A percentile compares a stretch with the other conserved stretches of the same genome.
Evolutionary conservation across 1,140 invertebrate genomes (phyloP).

Genomic region (Mizuhopecten yessoensis): DNA sequence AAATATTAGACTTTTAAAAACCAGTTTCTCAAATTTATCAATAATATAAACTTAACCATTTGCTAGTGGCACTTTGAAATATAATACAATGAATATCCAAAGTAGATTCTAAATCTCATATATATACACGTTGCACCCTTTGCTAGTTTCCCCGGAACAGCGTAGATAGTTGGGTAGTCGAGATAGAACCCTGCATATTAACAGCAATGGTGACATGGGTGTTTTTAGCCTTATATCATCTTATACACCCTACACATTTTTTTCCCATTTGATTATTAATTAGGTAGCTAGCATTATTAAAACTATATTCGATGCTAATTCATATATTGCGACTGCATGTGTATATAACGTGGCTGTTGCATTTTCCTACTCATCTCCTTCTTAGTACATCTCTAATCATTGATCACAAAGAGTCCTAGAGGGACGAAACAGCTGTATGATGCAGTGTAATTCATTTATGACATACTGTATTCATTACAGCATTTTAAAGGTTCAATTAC

Average conservation of each 20-base stretch:
- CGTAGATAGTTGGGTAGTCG: neutral
- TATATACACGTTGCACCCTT: neutral
- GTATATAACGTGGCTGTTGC: neutral
- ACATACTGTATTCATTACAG: no score
- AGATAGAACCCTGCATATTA: no score
- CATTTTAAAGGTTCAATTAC: neutral
- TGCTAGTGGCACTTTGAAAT: no score
- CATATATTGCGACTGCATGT: neutral
- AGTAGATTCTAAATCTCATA: neutral
- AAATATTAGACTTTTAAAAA: neutral
- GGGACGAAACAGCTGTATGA: no score
- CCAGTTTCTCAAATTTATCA: neutral
- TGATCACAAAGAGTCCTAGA: no score
- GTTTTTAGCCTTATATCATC: neutral
- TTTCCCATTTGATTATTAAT: no score
- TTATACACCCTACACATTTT: neutral
- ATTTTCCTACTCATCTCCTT: neutral
- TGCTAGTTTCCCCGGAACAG: neutral
- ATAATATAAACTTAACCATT: neutral
- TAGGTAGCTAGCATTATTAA: conserved; percentile 7
- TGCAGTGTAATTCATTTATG: no score
- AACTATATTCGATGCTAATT: neutral
- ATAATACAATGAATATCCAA: neutral
- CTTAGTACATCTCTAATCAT: no score
- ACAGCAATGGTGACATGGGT: neutral